A percentile compares a stretch with the other conserved stretches of the same genome.
Conservation (phyloP, 2,888 invertebrate genomes). For the Emesis furor region DNA sequence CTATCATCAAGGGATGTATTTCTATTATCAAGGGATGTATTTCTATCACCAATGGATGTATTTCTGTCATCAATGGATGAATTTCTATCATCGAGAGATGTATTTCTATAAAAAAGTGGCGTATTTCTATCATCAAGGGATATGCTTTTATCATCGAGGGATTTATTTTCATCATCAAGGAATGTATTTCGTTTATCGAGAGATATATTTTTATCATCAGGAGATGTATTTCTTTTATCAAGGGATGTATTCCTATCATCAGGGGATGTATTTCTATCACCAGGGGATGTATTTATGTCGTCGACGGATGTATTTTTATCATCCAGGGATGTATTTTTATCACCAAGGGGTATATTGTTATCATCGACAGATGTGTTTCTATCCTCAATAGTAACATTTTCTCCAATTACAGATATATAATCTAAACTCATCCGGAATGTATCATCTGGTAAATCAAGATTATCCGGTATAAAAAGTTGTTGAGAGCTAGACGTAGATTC, state of each 20-base stretch:
- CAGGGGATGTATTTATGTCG: too few species aligned
- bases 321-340: not conserved
- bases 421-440: slow-evolving; percentile 87
- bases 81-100: too few species aligned
- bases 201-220: too few species aligned
- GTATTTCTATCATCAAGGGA: too few species aligned
- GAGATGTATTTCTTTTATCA: not conserved
- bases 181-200: too few species aligned
- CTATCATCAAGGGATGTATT: too few species aligned
- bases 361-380: slow-evolving; percentile 81
- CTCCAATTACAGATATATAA: slow-evolving; percentile 85
- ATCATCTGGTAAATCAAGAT: slow-evolving; percentile 85
- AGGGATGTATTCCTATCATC: not conserved
- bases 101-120: too few species aligned
- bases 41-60: too few species aligned
- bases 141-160: not conserved
- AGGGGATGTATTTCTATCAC: slow-evolving; percentile 7
- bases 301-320: not conserved
- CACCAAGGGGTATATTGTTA: slow-evolving; percentile 38
- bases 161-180: too few species aligned
- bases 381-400: slow-evolving; percentile 86
- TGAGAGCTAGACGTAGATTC: slow-evolving; percentile 82
- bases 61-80: too few species aligned
- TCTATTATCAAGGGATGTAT: too few species aligned
- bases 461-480: slow-evolving; percentile 83